Percentiles rank a stretch among this genome's conserved stretches.
Evolutionary conservation across 2,888 invertebrate species (phyloP).

Genomic region (Hirtodrosophila trivittata): DNA sequence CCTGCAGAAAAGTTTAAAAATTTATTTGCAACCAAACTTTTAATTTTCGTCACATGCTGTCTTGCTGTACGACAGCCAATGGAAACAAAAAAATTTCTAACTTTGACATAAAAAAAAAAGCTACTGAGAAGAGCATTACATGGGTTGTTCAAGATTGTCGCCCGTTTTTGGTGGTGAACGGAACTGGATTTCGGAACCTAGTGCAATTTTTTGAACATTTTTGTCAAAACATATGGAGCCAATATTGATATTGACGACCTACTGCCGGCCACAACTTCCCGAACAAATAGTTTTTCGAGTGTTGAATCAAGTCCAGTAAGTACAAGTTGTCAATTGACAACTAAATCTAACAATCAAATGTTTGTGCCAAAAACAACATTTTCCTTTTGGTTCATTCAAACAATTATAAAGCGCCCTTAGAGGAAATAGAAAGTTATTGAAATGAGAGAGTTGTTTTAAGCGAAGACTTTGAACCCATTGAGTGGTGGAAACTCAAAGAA

Average conservation of each 20-base stretch:
- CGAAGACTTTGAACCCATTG: slow-evolving; percentile 10
- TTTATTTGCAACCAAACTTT: too few species aligned
- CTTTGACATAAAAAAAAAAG: slow-evolving; percentile 20
- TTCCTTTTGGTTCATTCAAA: background rate
- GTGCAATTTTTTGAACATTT: slow-evolving; percentile 39
- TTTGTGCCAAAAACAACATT: slow-evolving; percentile 1
- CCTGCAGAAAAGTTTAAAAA: too few species aligned
- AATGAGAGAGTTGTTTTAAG: slow-evolving; percentile 6
- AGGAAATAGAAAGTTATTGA: slow-evolving; percentile 14
- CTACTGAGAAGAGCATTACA: too few species aligned
- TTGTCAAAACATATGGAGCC: slow-evolving; percentile 39
- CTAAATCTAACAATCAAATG: background rate
- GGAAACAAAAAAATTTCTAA: slow-evolving; percentile 16
- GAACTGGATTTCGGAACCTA: slow-evolving; percentile 33
- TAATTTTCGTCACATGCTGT: too few species aligned
- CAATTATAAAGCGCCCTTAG: slow-evolving; percentile 1
- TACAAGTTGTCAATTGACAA: slow-evolving; percentile 7
- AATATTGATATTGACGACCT: slow-evolving; percentile 36
- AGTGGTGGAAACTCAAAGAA: slow-evolving; percentile 16
- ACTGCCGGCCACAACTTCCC: slow-evolving; percentile 25
- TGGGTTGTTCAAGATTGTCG: too few species aligned
- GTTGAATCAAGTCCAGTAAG: slow-evolving; percentile 13
- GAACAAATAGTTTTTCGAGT: slow-evolving; percentile 12
- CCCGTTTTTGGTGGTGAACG: slow-evolving; percentile 25
- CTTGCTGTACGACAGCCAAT: too few species aligned